Base-by-base conservation (phyloP, 2,888 invertebrate genomes). In the Thelaira solivaga region DNA sequence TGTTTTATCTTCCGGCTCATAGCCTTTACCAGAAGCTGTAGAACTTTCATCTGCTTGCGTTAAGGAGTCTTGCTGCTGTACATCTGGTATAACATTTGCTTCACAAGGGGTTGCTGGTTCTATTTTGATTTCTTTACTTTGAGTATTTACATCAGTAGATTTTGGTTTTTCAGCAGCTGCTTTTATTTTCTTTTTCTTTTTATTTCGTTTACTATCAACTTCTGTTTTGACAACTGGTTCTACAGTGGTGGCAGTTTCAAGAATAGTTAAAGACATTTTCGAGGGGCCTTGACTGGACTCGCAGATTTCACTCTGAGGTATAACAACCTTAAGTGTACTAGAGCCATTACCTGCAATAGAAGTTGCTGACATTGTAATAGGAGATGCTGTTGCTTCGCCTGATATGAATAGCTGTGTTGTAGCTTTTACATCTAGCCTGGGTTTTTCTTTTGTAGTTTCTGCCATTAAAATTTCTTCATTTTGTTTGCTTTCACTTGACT, bases 1-100 rank as follows among this genome's bases (percentile, higher is more conserved):
- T 78, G 92, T 90, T 80, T 92, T 91, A 83, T 93, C 85, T 45
- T 87, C 94, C 8, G 93, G 91, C 85, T 94, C 94, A 84, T 95
- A 94, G n/a, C 94, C 94, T 61, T 81, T 76, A 62, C 82, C 83
- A 73, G 84, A 83, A 57, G 75, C 75, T 16, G 80, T 41, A 26
- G 76, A 75, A 5, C 61, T 61, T 8, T 71, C 62, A 20, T 81
- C 72, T 41, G 67, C 24, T 49, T 79, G 71, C 5, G 69, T 11
- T 10, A 49, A 13, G 22, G 68, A 8, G 2, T 31, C 59, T 34
- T 20, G 34, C 6, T 20, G 11, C 47, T 36, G 39, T 18, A 67
- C 69, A 65, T 78, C 57, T 6, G 36, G 4, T 20, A 34, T 0
- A 26, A 22, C 8, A 11, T 13, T 13, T 77, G 39, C 18, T 51